These are phyloP conservation scores for Eudasyphora cyanicolor DNA, from an alignment of 2,888 invertebrate genomes.

Conservation along the genomic window DNA sequence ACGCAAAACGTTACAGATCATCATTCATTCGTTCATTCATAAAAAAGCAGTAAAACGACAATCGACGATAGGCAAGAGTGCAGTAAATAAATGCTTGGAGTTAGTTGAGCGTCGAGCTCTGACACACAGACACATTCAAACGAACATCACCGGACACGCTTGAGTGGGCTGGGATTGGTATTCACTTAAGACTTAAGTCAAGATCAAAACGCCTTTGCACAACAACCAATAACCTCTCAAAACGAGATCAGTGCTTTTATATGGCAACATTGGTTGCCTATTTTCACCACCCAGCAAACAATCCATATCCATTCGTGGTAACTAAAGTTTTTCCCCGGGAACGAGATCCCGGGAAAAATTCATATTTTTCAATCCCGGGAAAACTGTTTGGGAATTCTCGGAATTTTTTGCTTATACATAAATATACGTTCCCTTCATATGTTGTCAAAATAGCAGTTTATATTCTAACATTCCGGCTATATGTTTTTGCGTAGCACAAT, in stretches of 20 bases:
- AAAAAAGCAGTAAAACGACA: constrained; percentile 70
- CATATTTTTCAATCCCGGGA: too few relatives aligned
- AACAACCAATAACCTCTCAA: constrained; percentile 40
- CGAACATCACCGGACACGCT: constrained; percentile 60
- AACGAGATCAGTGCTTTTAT: constrained; percentile 38
- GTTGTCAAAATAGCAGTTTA: too few relatives aligned
- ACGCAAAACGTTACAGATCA: constrained; percentile 56
- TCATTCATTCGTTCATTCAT: constrained; percentile 77
- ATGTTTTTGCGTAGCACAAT: too few relatives aligned
- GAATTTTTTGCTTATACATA: too few relatives aligned
- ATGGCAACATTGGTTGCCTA: constrained; percentile 42
- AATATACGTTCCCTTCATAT: too few relatives aligned
- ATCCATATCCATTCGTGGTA: too few relatives aligned
- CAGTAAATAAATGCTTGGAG: constrained; percentile 16
- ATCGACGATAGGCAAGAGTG: constrained; percentile 1
- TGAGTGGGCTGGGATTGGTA: constrained; percentile 67
- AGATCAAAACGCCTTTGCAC: constrained; percentile 73
- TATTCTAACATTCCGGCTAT: too few relatives aligned
- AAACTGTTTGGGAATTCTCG: too few relatives aligned
- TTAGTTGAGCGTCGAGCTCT: not conserved
- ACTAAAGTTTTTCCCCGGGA: too few relatives aligned
- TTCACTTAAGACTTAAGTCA: constrained; percentile 76
- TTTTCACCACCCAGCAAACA: not conserved
- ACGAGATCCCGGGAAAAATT: too few relatives aligned
- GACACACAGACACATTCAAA: constrained; percentile 38